Evolutionary conservation across 2,888 invertebrate species (phyloP), one percentile per base, ranked within the genome.

Genomic region (Timandra comae): DNA sequence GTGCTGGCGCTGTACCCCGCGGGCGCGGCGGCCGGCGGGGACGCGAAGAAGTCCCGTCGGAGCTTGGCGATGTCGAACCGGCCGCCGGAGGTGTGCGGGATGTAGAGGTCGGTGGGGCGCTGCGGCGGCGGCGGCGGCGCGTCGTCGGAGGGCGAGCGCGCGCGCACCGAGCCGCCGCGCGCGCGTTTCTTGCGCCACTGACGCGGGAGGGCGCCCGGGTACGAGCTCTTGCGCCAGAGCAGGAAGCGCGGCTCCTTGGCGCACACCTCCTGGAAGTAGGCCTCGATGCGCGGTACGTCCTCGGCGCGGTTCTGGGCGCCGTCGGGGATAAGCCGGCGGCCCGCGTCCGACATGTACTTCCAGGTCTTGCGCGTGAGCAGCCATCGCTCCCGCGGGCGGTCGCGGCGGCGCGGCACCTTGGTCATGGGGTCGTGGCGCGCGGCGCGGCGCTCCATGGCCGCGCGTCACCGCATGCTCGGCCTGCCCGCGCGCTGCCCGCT

Each of bases 301-400:
- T 95, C 94, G 1, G 88, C 73, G 3, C 91, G 87, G 68, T 92
- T 92, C 59, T 89, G 89, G 2, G 88, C 87, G 10, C 93, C 92
- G 30, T 95, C 95, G n/a, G 95, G 95, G 35, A 95, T 91, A 30
- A 96, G 87, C 62, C 93, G 92, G 38, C 93, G 90, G 26, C 95
- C 95, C 16, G 95, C 94, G 55, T 95, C 95, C n/a, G 94, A 90
- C 95, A 96, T 96, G 74, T 95, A 95, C 55, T 94, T 88, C 95
- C 95, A 95, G 28, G 95, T 95, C 79, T 96, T 95, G 38, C 95
- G 86, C 26, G 95, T 95, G 38, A 95, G 87, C 39, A 95, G 86
- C 95, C 95, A 96, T 71, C 95, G 89, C 74, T 95, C 95, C 63
- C 92, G 91, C 54, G 87, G 79, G 63, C 87, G 88, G 35, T 87